Conservation (phyloP, 1,140 invertebrate genomes). For the Onthophagus taurus region DNA sequence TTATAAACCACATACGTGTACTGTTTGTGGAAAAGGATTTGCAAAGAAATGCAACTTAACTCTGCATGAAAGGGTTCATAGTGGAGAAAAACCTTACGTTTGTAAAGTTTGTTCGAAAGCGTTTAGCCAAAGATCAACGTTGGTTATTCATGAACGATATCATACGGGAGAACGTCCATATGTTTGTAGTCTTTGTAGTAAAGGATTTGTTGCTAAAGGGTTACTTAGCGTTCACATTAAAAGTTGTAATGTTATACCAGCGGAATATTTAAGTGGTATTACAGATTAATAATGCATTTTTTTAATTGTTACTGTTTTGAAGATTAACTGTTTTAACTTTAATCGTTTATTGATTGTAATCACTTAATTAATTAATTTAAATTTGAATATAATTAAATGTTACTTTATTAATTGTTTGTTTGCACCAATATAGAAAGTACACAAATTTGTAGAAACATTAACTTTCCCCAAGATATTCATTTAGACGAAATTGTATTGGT, state of each 20-base stretch:
- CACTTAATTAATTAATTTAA: no score
- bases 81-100: conserved; percentile 2
- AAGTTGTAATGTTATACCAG: conserved; percentile 9
- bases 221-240: conserved; percentile 8
- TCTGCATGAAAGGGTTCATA: conserved; percentile 66
- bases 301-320: no score
- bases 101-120: conserved; percentile 46
- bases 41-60: conserved; percentile 39
- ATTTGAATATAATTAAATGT: no score
- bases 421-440: no score
- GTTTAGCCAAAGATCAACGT: conserved; percentile 55
- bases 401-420: no score
- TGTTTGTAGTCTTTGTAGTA: conserved; percentile 50
- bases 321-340: no score
- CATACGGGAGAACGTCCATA: conserved; percentile 70
- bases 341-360: no score
- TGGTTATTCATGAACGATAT: conserved; percentile 60
- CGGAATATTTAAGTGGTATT: conserved; percentile 4
- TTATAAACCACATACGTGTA: conserved; percentile 16
- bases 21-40: conserved; percentile 25
- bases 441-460: no score
- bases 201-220: conserved; percentile 9
- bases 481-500: no score
- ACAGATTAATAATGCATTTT: no score
- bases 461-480: no score